Conservation (phyloP, 2,113 vertebrate genomes). For the Rhodinocichla rosea region DNA sequence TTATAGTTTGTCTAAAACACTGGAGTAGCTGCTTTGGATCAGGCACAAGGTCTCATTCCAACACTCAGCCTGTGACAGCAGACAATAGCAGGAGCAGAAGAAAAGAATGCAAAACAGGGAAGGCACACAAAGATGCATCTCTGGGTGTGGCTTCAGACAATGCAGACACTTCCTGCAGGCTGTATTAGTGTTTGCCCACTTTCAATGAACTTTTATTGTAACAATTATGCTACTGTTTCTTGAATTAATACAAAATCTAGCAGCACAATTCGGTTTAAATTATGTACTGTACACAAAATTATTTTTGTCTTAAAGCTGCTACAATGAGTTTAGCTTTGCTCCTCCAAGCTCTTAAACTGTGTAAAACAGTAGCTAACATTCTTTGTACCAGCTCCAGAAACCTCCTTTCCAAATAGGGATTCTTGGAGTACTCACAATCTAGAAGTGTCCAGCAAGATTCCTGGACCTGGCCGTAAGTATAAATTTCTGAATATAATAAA, state of each 20-base stretch:
- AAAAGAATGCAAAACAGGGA: not conserved
- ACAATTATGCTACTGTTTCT: not conserved
- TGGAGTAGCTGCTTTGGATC: slow-evolving; percentile 18
- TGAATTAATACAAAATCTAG: not conserved
- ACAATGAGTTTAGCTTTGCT: not conserved
- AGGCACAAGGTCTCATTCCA: not conserved
- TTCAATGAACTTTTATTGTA: not conserved
- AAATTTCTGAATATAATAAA: not conserved
- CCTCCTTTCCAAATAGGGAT: not conserved
- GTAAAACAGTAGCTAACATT: not conserved
- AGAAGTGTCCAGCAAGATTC: not conserved
- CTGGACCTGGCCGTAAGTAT: not conserved
- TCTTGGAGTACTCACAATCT: not conserved
- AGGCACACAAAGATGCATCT: not conserved
- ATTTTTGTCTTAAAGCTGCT: not conserved
- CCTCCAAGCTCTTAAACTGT: not conserved
- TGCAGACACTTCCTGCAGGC: not conserved
- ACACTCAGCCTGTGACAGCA: not conserved
- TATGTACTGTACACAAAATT: not conserved
- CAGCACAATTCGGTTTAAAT: not conserved
- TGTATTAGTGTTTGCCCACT: not conserved
- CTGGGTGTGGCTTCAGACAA: not conserved
- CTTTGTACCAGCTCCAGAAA: not conserved
- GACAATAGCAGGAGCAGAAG: not conserved
- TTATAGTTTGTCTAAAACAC: not conserved